Conservation (phyloP, 2,888 invertebrate genomes). For the Merodon equestris region DNA sequence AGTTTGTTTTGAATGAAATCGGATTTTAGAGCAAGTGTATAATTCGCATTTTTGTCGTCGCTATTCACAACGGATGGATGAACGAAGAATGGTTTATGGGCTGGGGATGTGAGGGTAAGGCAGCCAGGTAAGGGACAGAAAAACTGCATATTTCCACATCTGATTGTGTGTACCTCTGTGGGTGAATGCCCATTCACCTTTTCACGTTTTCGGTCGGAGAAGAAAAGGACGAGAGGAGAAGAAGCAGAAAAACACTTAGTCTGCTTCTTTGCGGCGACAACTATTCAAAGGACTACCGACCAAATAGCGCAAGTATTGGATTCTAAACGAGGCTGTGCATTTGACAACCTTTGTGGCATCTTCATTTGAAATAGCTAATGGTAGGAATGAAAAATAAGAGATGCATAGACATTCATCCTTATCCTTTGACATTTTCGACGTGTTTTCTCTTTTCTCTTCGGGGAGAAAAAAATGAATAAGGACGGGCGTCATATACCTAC, state of each 20-base stretch:
- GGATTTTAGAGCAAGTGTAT: conserved; percentile 69
- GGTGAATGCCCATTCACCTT: conserved; percentile 68
- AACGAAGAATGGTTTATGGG: conserved; percentile 1
- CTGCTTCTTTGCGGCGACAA: conserved; percentile 66
- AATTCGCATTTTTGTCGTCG: conserved; percentile 68
- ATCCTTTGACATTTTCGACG: conserved; percentile 53
- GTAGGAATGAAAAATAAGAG: conserved; percentile 35
- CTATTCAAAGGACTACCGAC: conserved; percentile 64
- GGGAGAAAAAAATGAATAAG: conserved; percentile 18
- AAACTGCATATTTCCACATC: conserved; percentile 62
- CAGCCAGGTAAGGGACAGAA: conserved; percentile 12
- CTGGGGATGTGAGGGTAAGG: too few relatives aligned
- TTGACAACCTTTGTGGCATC: conserved; percentile 64
- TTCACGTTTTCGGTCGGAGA: conserved; percentile 55
- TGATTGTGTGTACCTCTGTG: conserved; percentile 59
- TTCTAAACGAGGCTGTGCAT: conserved; percentile 67
- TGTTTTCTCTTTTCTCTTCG: conserved; percentile 18
- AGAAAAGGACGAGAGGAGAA: conserved; percentile 41
- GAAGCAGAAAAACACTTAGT: conserved; percentile 59
- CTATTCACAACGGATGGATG: conserved; percentile 46
- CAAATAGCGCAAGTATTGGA: conserved; percentile 61
- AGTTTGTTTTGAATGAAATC: conserved; percentile 64
- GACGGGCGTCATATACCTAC: conserved; percentile 35
- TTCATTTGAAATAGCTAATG: conserved; percentile 64
- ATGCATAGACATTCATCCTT: conserved; percentile 59